Evolutionary conservation across 2,113 vertebrate species (phyloP).

Genomic region (Coptodon bakossiorum): DNA sequence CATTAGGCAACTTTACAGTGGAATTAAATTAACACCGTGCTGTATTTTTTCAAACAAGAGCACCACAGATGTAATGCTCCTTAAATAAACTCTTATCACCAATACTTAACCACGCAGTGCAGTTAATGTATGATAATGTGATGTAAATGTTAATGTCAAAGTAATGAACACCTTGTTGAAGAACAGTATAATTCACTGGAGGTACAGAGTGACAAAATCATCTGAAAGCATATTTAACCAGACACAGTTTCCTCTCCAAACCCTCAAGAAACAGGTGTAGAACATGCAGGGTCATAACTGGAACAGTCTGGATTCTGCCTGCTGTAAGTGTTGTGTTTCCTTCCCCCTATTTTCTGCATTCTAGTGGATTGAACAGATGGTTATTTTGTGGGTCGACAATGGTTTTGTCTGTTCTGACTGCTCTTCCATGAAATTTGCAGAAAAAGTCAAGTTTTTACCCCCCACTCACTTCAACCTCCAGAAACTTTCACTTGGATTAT

Average conservation of each 20-base stretch:
- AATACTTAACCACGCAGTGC: background rate
- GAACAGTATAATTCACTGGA: background rate
- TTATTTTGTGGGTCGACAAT: slow-evolving; percentile 39
- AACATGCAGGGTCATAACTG: background rate
- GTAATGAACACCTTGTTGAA: background rate
- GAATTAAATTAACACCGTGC: background rate
- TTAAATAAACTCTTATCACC: background rate
- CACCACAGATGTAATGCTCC: background rate
- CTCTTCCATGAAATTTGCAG: slow-evolving; percentile 30
- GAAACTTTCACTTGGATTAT: slow-evolving; percentile 5
- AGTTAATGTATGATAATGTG: background rate
- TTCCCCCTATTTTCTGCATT: background rate
- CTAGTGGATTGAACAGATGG: slow-evolving; percentile 48
- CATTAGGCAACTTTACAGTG: background rate
- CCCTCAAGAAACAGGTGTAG: background rate
- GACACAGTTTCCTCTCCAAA: background rate
- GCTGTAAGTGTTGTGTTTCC: slow-evolving; percentile 39
- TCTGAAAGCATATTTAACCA: background rate
- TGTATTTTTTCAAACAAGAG: background rate
- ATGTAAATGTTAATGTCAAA: background rate
- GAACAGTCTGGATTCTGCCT: background rate
- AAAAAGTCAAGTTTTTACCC: background rate
- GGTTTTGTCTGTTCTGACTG: slow-evolving; percentile 39
- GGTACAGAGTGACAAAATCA: background rate
- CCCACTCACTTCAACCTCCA: slow-evolving; percentile 8